A percentile compares a stretch with the other conserved stretches of the same genome.
Conservation (phyloP, 1,140 invertebrate species). For the Lerema accius region DNA sequence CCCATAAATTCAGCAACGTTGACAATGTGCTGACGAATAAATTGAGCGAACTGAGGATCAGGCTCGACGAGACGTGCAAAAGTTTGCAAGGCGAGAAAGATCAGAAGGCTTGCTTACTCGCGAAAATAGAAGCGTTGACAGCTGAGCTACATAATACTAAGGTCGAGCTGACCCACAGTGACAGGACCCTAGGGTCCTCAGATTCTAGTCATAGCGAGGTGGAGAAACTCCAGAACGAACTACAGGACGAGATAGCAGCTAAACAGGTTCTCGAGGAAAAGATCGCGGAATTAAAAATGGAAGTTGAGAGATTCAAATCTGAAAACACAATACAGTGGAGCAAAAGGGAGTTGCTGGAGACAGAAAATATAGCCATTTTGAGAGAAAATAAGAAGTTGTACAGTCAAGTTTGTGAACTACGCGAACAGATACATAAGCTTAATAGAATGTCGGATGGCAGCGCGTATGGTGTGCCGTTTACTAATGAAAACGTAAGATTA, state of each 20-base stretch:
- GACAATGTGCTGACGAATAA: constrained; percentile 72
- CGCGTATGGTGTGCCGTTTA: constrained; percentile 55
- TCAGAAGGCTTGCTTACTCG: constrained; percentile 66
- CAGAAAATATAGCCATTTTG: constrained; percentile 93
- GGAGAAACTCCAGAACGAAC: constrained; percentile 71
- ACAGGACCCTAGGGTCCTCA: constrained; percentile 71
- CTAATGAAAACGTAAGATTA: constrained; percentile 50
- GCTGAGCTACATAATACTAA: constrained; percentile 68
- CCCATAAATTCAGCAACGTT: constrained; percentile 73
- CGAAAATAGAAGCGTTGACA: constrained; percentile 70
- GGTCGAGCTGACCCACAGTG: constrained; percentile 64
- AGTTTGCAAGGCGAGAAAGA: constrained; percentile 72
- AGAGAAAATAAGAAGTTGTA: constrained; percentile 95
- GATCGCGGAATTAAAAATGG: constrained; percentile 91
- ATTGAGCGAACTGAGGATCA: constrained; percentile 66
- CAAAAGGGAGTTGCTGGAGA: constrained; percentile 93
- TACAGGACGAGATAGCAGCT: constrained; percentile 76
- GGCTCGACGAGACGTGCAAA: constrained; percentile 69
- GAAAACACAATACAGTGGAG: constrained; percentile 97
- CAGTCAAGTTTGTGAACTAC: constrained; percentile 91
- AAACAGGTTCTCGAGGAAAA: constrained; percentile 76
- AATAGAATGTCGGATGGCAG: constrained; percentile 76
- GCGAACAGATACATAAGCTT: constrained; percentile 83
- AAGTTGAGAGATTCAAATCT: constrained; percentile 92
- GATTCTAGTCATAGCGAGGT: constrained; percentile 78